Base-by-base conservation (phyloP, 23 tunicate genomes). In the Diplosoma virens region DNA sequence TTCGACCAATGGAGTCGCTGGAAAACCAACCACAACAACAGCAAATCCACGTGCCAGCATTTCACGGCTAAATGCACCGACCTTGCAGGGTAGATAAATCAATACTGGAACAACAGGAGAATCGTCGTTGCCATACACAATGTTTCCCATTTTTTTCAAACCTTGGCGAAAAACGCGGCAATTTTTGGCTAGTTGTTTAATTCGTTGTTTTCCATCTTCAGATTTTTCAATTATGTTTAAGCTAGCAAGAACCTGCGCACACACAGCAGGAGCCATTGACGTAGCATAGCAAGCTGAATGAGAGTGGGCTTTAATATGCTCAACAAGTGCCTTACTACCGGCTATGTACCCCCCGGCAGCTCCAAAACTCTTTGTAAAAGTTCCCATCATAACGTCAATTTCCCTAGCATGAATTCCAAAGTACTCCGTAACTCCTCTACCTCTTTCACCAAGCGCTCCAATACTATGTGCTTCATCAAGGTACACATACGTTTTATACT, bases 261-360 rank as follows among this genome's bases (percentile, higher is more conserved):
- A 54, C 3, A 79, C 75, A 7, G 83, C 54, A 26, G 89, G 89
- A 16, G 89, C 72, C 89, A 84, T 84, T 11, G 89, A 84, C 22
- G 77, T 32, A 18, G 89, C 89, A 30, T 84, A 84, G 28, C 75
- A 79, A 41, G 82, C 78, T 2, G 89, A 82, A 55, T 84, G 89
- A 18, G 84, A 79, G 36, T 45, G 65, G 37, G 52, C 50, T 25
- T 84, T 36, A 32, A 84, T 31, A 30, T 78, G 82, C 47, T 69
- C 72, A 55, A 84, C 74, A 2, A 84, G 20, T 30, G 48, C 76
- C 41, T 60, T 41, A 48, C 36, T 47, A 18, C 96, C 96, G 53
- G 89, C 89, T 33, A 89, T 89, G 48, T 89, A 89, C 6, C 96
- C 96, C 5, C 96, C 96, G 46, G 86, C 96, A 27, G 96, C 90